These are phyloP conservation scores for Eulemur albifrons DNA, from an alignment of 2,797 vertebrate genomes.

Conservation along the genomic window DNA sequence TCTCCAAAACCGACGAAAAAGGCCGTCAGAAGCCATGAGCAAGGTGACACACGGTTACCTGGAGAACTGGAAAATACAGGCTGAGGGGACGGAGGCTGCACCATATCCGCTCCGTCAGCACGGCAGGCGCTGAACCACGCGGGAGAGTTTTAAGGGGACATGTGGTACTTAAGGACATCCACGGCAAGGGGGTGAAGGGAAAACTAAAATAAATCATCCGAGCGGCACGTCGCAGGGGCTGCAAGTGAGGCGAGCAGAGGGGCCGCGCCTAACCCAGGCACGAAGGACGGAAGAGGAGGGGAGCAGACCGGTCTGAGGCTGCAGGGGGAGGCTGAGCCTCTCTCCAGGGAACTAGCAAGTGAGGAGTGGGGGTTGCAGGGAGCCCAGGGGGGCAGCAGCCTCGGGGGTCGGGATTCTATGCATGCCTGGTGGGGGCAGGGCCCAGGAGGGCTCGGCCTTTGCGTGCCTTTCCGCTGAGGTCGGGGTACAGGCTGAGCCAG, in stretches of 20 bases:
- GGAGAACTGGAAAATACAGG: neutral
- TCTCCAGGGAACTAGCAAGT: neutral
- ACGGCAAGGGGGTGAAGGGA: neutral
- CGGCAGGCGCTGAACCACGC: fast-evolving
- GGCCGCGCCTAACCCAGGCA: neutral
- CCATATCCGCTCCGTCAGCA: fast-evolving
- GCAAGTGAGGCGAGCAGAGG: neutral
- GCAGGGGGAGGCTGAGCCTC: neutral
- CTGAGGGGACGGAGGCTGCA: neutral
- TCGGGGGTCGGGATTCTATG: neutral
- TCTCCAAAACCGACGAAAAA: neutral
- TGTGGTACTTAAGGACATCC: neutral
- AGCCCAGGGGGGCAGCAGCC: neutral
- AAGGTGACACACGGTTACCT: neutral
- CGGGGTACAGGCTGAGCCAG: neutral
- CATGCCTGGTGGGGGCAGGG: neutral
- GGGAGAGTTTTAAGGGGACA: neutral
- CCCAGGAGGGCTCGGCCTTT: neutral
- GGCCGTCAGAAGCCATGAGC: neutral
- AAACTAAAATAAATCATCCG: neutral
- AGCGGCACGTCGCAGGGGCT: neutral
- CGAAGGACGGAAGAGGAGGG: neutral
- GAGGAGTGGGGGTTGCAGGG: fast-evolving
- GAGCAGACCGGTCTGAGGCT: fast-evolving
- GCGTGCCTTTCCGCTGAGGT: constrained; percentile 21